Conservation (phyloP, 2,113 vertebrate genomes). For the Mesembrinibis cayennensis region DNA sequence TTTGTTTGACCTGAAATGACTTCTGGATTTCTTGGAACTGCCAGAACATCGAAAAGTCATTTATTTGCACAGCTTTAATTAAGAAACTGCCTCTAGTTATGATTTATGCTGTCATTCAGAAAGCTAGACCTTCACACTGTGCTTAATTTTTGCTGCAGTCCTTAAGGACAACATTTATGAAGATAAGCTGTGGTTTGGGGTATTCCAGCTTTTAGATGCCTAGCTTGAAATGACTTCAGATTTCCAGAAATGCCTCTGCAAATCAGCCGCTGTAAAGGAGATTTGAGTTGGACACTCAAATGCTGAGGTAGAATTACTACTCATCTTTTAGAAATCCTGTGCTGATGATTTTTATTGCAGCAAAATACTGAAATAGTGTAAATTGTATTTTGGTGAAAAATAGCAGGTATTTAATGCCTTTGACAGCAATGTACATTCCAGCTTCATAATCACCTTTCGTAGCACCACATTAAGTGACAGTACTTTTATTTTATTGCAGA, state of each 20-base stretch:
- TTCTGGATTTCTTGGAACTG: conserved; percentile 5
- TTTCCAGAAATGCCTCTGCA: neutral
- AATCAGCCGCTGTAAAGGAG: accelerated
- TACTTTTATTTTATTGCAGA: neutral
- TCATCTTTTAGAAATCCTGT: neutral
- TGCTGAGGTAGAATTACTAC: accelerated
- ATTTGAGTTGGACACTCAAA: accelerated
- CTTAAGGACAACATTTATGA: neutral
- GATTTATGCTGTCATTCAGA: conserved; percentile 44
- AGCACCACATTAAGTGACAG: neutral
- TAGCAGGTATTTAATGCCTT: neutral
- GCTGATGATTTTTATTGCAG: neutral
- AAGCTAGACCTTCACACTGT: conserved; percentile 21
- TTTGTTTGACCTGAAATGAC: conserved; percentile 8
- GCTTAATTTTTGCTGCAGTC: neutral
- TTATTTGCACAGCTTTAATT: conserved; percentile 33
- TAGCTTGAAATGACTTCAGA: neutral
- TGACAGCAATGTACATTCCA: neutral
- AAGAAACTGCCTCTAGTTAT: conserved; percentile 43
- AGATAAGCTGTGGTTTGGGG: neutral
- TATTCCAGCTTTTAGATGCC: neutral
- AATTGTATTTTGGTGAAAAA: neutral
- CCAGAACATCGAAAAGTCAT: conserved; percentile 8
- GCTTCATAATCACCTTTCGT: neutral
- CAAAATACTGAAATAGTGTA: no score